phyloP scores from a whole-genome alignment of 92 coral and sea anemone genomes.

The Zoanthus solanderi region DNA sequence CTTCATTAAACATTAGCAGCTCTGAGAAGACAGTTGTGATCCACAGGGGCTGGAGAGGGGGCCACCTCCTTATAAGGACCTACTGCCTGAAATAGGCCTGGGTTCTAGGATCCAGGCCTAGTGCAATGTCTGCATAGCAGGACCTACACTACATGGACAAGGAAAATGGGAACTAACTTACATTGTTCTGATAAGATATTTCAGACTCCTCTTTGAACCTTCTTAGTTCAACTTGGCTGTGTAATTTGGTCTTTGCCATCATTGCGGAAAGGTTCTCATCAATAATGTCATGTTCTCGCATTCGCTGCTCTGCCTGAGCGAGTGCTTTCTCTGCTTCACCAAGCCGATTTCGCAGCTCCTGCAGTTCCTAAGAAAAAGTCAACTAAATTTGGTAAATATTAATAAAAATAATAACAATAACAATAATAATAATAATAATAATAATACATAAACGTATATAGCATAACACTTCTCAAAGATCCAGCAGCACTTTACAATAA shows the following conservation, averaged over 20 bases:
- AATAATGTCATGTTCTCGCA: slow-evolving; percentile 95
- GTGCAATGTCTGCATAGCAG: background rate
- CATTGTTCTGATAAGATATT: slow-evolving; percentile 89
- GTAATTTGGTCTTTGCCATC: slow-evolving; percentile 92
- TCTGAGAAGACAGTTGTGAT: no score
- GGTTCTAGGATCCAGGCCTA: no score
- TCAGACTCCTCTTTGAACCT: slow-evolving; percentile 95
- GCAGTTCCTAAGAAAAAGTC: slow-evolving; percentile 72
- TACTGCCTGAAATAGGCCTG: no score
- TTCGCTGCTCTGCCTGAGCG: slow-evolving; percentile 86
- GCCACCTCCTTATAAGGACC: background rate
- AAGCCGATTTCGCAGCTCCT: slow-evolving; percentile 87
- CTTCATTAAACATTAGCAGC: no score
- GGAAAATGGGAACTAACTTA: slow-evolving; percentile 36
- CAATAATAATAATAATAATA: no score
- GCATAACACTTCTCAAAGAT: no score
- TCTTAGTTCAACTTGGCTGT: slow-evolving; percentile 88
- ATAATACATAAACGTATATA: no score
- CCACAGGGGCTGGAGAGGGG: no score
- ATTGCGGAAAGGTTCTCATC: slow-evolving; percentile 95
- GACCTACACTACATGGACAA: background rate
- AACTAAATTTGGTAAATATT: background rate
- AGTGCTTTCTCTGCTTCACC: slow-evolving; percentile 90
- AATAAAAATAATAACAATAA: background rate
- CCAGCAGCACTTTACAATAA: no score